Evolutionary conservation across 2,888 invertebrate genomes (phyloP), one percentile per base, ranked within the genome.

Genomic region (Andrena hattorfiana): DNA sequence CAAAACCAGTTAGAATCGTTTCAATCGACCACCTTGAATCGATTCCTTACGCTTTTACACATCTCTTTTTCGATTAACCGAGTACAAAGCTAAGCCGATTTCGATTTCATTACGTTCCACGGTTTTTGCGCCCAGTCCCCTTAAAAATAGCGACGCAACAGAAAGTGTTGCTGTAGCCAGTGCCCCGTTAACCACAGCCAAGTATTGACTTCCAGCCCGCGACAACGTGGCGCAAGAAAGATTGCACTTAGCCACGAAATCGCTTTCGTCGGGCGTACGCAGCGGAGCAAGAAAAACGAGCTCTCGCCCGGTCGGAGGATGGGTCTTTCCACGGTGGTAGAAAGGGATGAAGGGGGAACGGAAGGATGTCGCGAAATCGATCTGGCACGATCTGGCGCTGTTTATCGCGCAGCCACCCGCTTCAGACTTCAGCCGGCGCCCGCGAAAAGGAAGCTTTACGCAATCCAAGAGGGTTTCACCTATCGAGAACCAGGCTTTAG

Each of bases 301-400:
- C 74, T 77, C 83, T 54, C 42, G 69, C 63, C 51, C 56, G 80
- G 79, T 77, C 69, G 51, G 70, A 80, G 70, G 82, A 69, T 64
- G 80, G 66, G 56, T 26, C 23, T 56, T 23, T 68, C 71, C 78
- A 75, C 32, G 42, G 74, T 35, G 68, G 64, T 64, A 35, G 71
- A 77, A 84, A 77, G 77, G 80, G 63, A 64, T 59, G 30, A 42
- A 16, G 16, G 4, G 59, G 64, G 68, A 70, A 73, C 74, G 80
- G 83, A 85, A 82, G 48, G 78, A 82, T 79, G 83, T 82, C 80
- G 67, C 75, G 86, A 86, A 85, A 89, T 86, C 81, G 87, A 86
- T 85, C 78, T 54, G 42, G 42, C 42, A 13, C 42, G 42, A 42
- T 42, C 42, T 66, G 73, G 73, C 72, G 54, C 77, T 73, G 64